A percentile compares a stretch with the other conserved stretches of the same genome.
Evolutionary conservation across 1,140 invertebrate genomes (phyloP).

Genomic region (Sinella curviseta): DNA sequence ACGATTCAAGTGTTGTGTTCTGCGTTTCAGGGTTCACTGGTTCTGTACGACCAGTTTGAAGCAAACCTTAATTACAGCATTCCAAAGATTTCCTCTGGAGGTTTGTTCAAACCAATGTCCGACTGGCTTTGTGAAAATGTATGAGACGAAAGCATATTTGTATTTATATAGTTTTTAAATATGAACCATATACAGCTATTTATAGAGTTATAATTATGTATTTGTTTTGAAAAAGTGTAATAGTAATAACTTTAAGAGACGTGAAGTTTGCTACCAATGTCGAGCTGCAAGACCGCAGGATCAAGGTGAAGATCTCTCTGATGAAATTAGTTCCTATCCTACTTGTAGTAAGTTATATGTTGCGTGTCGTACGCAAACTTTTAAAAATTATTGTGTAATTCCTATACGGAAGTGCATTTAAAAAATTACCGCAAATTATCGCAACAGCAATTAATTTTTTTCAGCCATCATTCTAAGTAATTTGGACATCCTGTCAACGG

Average conservation of each 20-base stretch:
- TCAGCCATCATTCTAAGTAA: neutral
- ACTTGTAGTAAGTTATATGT: constrained; percentile 71
- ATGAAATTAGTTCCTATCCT: constrained; percentile 82
- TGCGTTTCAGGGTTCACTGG: constrained; percentile 56
- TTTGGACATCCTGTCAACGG: constrained; percentile 63
- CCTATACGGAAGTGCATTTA: neutral
- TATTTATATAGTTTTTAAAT: too few species aligned
- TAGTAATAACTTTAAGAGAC: constrained; percentile 85
- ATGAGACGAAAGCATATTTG: too few species aligned
- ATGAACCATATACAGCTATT: too few species aligned
- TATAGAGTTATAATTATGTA: too few species aligned
- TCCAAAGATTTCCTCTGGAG: constrained; percentile 50
- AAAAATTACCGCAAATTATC: too few species aligned
- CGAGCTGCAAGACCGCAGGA: constrained; percentile 75
- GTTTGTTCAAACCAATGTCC: constrained; percentile 17
- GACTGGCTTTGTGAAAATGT: constrained; percentile 63
- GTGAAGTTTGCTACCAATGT: constrained; percentile 88
- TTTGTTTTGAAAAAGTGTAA: constrained; percentile 71
- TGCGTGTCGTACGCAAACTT: neutral
- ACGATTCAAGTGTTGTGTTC: constrained; percentile 32
- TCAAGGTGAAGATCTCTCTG: constrained; percentile 74
- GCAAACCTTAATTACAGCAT: constrained; percentile 56
- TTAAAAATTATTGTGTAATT: neutral
- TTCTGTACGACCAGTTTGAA: constrained; percentile 56
- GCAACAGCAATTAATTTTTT: too few species aligned